Percentiles rank a stretch among this genome's conserved stretches.
phyloP scores from a whole-genome alignment of 2,888 invertebrate genomes.

The Clanis bilineata region DNA sequence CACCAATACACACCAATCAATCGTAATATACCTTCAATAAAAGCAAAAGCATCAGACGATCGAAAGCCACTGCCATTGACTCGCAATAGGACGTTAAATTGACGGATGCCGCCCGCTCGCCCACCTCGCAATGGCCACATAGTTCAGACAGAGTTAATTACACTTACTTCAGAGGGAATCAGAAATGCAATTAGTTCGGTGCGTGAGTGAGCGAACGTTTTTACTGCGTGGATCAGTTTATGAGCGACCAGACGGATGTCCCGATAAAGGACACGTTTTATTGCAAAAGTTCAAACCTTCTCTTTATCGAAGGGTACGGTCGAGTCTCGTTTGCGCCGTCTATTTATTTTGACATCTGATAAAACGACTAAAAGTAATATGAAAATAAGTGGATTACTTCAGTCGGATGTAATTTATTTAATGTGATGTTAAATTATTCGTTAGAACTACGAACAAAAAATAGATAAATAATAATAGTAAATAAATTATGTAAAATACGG shows the following conservation, averaged over 20 bases:
- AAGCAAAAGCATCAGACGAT: not conserved
- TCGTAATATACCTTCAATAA: no score
- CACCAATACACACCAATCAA: not conserved
- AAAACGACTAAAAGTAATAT: not conserved
- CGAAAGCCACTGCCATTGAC: not conserved
- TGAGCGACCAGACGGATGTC: constrained; percentile 12
- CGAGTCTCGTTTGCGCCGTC: constrained; percentile 7
- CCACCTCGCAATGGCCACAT: constrained; percentile 8
- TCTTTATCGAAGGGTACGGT: constrained; percentile 5
- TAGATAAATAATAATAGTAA: no score
- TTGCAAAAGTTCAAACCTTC: constrained; percentile 12
- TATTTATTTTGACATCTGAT: not conserved
- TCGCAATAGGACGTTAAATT: constrained; percentile 5
- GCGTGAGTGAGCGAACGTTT: constrained; percentile 44
- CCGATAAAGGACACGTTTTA: constrained; percentile 16
- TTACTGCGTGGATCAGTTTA: constrained; percentile 15
- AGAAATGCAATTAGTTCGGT: constrained; percentile 72
- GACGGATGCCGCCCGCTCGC: not conserved
- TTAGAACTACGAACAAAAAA: no score
- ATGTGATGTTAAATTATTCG: no score
- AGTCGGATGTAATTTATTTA: not conserved
- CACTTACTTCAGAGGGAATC: constrained; percentile 68
- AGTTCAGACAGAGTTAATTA: constrained; percentile 60
- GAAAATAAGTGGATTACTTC: not conserved
- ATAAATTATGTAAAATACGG: no score